Base-by-base conservation (phyloP, 2,888 invertebrate species). In the Emmelina monodactyla region DNA sequence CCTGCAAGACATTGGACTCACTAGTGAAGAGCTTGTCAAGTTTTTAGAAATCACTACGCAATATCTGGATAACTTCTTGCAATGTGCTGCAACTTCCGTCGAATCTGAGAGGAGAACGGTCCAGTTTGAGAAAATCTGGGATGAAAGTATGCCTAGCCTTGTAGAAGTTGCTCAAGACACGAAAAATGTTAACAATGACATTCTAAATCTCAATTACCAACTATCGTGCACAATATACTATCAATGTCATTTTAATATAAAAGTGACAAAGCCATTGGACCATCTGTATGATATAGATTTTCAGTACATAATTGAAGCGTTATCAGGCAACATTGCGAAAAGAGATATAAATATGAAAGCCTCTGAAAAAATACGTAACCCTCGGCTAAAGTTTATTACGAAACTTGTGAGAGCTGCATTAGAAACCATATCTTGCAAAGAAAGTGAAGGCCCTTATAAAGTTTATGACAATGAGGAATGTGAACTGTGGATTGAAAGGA, bases 181-280 rank as follows among this genome's bases (percentile, higher is more conserved):
- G 55, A 86, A 86, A 45, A 80, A 82, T 35, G 87, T 89, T 1
- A 89, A 91, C 63, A 86, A 85, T 42, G 88, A 90, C 46, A 78
- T 94, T 43, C 71, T 96, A 6, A 84, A 88, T 47, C 75, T 94
- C 37, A 94, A 95, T 63, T 87, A 88, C 49, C 92, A 94, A 65
- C 76, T 95, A 35, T 85, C 88, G 2, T 81, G 87, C 42, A 86
- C 89, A 1, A 76, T 95, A 36, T 87, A 89, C 46, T 90, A 93
- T 64, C 86, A 94, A 46, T 85, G 91, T 13, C 83, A 85, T 44
- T 92, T 94, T 53, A 86, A 86, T 49, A 62, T 95, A 33, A 92
- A 88, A 58, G 79, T 85, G 44, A 64, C 83, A 32, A 92, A 88
- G 62, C 92, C 87, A 6, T 80, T 88, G 41, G 88, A 84, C 40